phyloP scores from a whole-genome alignment of 2,797 vertebrate species.

The Melanotaenia boesemani region DNA sequence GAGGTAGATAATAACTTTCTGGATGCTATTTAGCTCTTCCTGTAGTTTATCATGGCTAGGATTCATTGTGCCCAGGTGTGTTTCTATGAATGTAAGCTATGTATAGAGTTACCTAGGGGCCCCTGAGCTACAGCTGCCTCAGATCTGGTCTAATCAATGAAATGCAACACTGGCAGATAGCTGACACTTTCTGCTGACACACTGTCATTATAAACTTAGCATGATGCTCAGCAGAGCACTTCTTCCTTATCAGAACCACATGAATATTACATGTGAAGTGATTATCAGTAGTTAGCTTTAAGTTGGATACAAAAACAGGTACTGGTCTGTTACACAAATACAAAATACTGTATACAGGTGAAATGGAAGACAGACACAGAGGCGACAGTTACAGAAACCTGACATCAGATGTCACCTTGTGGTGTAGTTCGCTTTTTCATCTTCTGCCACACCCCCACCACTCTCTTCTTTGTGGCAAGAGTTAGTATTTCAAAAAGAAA shows the following conservation, averaged over 20 bases:
- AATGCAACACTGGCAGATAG: slow-evolving; percentile 53
- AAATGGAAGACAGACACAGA: slow-evolving; percentile 38
- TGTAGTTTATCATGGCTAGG: slow-evolving; percentile 41
- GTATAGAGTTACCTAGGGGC: slow-evolving; percentile 66
- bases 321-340: background rate
- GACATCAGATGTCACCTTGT: slow-evolving; percentile 68
- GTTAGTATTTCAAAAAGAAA: slow-evolving; percentile 60
- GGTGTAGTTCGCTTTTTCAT: slow-evolving; percentile 25
- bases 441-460: background rate
- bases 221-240: slow-evolving; percentile 27
- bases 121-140: slow-evolving; percentile 62
- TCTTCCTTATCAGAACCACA: background rate
- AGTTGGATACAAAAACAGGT: background rate
- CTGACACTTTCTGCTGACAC: slow-evolving; percentile 62
- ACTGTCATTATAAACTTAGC: slow-evolving; percentile 39
- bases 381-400: slow-evolving; percentile 49
- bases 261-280: background rate
- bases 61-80: slow-evolving; percentile 68
- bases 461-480: background rate
- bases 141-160: slow-evolving; percentile 65
- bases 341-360: background rate
- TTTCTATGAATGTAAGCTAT: slow-evolving; percentile 27
- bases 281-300: background rate
- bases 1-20: slow-evolving; percentile 4
- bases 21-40: slow-evolving; percentile 23